Evolutionary conservation across 2,888 invertebrate species (phyloP).

Genomic region (Scaptomyza flava): DNA sequence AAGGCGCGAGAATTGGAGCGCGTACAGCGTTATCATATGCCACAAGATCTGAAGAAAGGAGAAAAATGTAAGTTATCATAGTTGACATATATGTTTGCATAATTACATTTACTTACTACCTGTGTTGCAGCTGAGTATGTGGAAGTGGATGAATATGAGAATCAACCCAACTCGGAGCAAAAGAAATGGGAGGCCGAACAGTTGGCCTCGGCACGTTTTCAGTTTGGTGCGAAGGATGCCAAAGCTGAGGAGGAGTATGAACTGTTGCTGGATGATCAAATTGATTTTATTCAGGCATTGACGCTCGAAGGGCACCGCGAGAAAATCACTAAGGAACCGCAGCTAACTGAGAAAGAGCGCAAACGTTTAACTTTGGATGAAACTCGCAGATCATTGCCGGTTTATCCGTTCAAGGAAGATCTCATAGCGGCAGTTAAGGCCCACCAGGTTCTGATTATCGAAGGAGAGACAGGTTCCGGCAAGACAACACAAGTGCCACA

Average conservation of each 20-base stretch:
- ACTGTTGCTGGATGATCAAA: slow-evolving; percentile 96
- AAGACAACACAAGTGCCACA: slow-evolving; percentile 99
- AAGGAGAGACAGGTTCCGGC: slow-evolving; percentile 99
- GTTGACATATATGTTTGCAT: neutral
- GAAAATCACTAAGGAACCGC: slow-evolving; percentile 85
- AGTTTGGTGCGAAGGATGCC: slow-evolving; percentile 96
- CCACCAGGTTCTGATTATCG: slow-evolving; percentile 96
- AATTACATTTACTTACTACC: neutral
- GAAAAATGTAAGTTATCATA: slow-evolving; percentile 85
- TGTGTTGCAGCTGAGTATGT: slow-evolving; percentile 87
- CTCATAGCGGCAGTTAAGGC: slow-evolving; percentile 95
- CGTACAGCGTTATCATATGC: slow-evolving; percentile 97
- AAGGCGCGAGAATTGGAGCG: slow-evolving; percentile 96
- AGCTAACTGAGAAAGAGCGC: slow-evolving; percentile 88
- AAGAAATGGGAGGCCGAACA: slow-evolving; percentile 99
- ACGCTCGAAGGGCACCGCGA: slow-evolving; percentile 90
- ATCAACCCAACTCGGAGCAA: slow-evolving; percentile 92
- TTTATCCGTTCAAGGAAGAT: slow-evolving; percentile 95
- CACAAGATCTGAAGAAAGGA: slow-evolving; percentile 92
- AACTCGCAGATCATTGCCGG: slow-evolving; percentile 95
- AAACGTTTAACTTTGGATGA: slow-evolving; percentile 94
- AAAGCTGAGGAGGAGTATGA: slow-evolving; percentile 92
- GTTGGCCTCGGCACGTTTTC: slow-evolving; percentile 95
- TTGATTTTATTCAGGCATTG: slow-evolving; percentile 97
- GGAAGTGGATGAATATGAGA: slow-evolving; percentile 94